Conservation (phyloP, 2,888 invertebrate genomes). For the Busseola fusca region DNA sequence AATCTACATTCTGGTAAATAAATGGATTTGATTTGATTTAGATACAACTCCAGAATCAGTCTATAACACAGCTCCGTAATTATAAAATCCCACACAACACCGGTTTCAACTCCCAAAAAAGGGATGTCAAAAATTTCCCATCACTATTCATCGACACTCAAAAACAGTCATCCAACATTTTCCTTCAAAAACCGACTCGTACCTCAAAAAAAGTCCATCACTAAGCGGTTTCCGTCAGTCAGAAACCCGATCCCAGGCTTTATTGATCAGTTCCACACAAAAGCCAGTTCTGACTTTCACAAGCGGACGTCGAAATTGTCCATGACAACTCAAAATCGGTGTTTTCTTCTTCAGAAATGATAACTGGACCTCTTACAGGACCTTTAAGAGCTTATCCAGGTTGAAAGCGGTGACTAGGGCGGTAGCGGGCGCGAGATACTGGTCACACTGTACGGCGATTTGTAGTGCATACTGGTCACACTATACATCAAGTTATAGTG, state of each 20-base stretch:
- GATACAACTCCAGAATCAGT: conserved; percentile 22
- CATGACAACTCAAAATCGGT: conserved; percentile 14
- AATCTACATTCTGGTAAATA: no score
- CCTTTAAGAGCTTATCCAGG: conserved; percentile 31
- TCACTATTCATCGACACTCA: conserved; percentile 15
- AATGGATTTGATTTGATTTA: no score
- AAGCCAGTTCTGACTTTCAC: conserved; percentile 19
- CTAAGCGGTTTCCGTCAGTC: conserved; percentile 8
- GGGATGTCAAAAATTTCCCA: not conserved
- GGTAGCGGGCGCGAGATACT: conserved; percentile 20
- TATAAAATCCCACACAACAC: conserved; percentile 6
- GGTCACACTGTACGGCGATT: not conserved
- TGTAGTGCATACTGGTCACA: not conserved
- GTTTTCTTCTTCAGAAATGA: conserved; percentile 23
- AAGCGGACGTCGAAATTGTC: conserved; percentile 4
- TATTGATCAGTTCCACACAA: not conserved
- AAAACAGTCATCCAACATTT: conserved; percentile 3
- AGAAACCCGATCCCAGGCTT: conserved; percentile 1
- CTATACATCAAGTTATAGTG: not conserved
- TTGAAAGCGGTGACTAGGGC: conserved; percentile 5
- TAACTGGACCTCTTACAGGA: conserved; percentile 18
- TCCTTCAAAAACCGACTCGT: not conserved
- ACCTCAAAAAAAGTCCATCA: conserved; percentile 12
- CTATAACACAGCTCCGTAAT: conserved; percentile 18
- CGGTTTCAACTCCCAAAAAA: conserved; percentile 6